Conservation (phyloP, 1,140 invertebrate species). For the Drosophila lacteicornis region DNA sequence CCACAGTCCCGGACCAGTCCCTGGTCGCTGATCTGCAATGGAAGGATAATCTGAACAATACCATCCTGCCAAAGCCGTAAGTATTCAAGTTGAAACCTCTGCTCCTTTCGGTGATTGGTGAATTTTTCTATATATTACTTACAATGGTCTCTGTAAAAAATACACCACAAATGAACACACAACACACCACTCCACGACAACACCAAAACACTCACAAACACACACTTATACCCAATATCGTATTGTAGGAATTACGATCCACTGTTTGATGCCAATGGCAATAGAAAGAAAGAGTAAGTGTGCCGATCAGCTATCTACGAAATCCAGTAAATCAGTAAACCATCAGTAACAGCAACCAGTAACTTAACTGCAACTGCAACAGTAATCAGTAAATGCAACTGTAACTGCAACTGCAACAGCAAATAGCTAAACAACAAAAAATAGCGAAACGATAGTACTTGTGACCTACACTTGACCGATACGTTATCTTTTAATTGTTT, state of each 20-base stretch:
- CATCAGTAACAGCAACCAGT: slow-evolving; percentile 43
- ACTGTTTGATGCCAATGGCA: slow-evolving; percentile 84
- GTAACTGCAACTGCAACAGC: slow-evolving; percentile 27
- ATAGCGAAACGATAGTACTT: neutral
- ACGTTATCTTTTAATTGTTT: neutral
- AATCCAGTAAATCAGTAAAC: slow-evolving; percentile 28
- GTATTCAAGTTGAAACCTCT: slow-evolving; percentile 41
- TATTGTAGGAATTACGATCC: slow-evolving; percentile 83
- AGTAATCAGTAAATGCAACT: slow-evolving; percentile 42
- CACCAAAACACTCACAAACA: slow-evolving; percentile 28
- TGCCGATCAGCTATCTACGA: slow-evolving; percentile 20
- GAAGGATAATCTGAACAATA: slow-evolving; percentile 88
- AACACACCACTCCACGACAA: slow-evolving; percentile 17
- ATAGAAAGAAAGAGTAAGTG: slow-evolving; percentile 83
- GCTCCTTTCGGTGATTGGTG: slow-evolving; percentile 9
- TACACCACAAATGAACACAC: slow-evolving; percentile 4
- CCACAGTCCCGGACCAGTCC: slow-evolving; percentile 87
- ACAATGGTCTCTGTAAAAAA: slow-evolving; percentile 10
- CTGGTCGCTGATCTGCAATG: slow-evolving; percentile 89
- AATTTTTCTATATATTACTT: neutral
- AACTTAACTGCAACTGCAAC: slow-evolving; percentile 35
- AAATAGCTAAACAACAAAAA: slow-evolving; percentile 6
- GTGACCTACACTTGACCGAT: neutral
- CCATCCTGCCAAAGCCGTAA: slow-evolving; percentile 88
- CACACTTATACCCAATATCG: slow-evolving; percentile 39